Conservation (phyloP, 2,797 vertebrate genomes). For the Pseudomugil tenellus region DNA sequence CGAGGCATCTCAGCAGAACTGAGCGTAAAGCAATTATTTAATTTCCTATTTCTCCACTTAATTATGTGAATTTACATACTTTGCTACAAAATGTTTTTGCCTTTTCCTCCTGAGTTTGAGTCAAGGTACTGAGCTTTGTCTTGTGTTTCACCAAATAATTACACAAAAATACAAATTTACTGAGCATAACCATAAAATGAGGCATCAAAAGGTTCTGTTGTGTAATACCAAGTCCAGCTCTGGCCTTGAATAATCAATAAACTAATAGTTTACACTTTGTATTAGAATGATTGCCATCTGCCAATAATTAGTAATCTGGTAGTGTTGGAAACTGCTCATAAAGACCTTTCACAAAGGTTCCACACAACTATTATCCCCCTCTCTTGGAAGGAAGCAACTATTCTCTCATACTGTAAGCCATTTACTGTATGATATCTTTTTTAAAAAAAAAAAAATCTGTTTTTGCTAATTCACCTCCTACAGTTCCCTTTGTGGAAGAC, state of each 20-base stretch:
- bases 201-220: background rate
- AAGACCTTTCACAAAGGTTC: background rate
- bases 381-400: background rate
- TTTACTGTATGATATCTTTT: background rate
- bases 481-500: conserved; percentile 97
- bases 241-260: background rate
- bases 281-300: background rate
- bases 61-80: background rate
- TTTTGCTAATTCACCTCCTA: background rate
- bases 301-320: background rate
- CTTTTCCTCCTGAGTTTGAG: background rate
- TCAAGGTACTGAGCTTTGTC: background rate
- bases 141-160: too few relatives aligned
- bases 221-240: background rate
- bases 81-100: background rate
- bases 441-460: background rate
- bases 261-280: background rate
- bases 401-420: background rate
- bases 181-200: background rate
- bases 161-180: background rate
- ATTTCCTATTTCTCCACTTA: background rate
- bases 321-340: background rate
- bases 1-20: conserved; percentile 91
- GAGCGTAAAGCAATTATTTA: conserved; percentile 82
- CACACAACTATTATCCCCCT: background rate